Base-by-base conservation (phyloP, 2,888 invertebrate species). In the Chrysolina oricalcia region DNA sequence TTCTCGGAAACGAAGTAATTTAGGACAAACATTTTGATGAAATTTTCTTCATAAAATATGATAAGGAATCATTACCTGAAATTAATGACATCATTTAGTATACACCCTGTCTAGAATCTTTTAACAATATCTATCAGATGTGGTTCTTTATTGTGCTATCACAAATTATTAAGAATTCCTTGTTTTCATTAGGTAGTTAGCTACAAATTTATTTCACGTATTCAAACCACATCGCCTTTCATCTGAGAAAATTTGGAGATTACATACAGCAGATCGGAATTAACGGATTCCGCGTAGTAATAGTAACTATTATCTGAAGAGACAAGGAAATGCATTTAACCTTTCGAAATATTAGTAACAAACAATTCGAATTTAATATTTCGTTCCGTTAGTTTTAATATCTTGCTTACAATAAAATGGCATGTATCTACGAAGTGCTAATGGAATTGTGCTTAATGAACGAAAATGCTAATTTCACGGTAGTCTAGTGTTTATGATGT, bases 331-430 rank as follows among this genome's bases (percentile, higher is more conserved):
- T 59, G 59, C 59, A 59, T 59, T 59, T 17, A 35, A 59, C 23
- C 59, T 35, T 53, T 13, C 21, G 13, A 21, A 53, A 23, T 53
- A 53, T 53, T 15, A 59, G 59, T 27, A 59, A 59, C 35, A n/a
- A 59, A 59, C 59, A 59, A 53, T 59, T 59, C 15, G 59, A 35
- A n/a, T 23, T 59, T 35, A 59, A 35, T 59, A n/a, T 15, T 35
- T 9, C 9, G 59, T 59, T 59, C 59, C 59, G 59, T 59, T 59
- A 59, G n/a, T 59, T 59, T 27, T 59, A 59, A 59, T 59, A 59
- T 27, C 59, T 27, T 11, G 9, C 59, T 23, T 9, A 59, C 15
- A 59, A 59, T 59, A n/a, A 59, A 59, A 59, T 59, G 59, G 35
- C 15, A 59, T 59, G 5, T 59, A n/a, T 59, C n/a, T 15, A 35